Evolutionary conservation across 2,113 vertebrate genomes (phyloP), one percentile per base, ranked within the genome.

Genomic region (Tyrannus savana): DNA sequence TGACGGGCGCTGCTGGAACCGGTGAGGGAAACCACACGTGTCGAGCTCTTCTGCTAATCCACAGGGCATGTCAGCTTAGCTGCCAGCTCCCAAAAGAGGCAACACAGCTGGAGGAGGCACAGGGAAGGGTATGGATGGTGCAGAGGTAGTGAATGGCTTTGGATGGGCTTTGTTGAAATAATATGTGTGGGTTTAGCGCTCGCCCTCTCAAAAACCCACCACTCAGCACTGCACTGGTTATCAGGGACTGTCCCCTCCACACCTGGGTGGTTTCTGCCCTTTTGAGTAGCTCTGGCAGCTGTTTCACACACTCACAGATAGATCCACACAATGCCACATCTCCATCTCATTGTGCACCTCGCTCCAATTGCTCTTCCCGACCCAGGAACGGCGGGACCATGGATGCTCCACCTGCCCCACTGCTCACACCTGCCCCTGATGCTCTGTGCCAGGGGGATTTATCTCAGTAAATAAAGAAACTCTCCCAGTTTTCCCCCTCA

Each of bases 161-260:
- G 33, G 60, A 17, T 24, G 89, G 84, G 24, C 12, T 72, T 67
- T 67, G 44, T 9, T 23, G 55, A 17, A 71, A 28, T 0, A 3
- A 41, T 16, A 12, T 0, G 3, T 3, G 17, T 9, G 81, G 30
- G 33, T 84, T 91, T 15, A 37, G 59, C 0, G 10, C 12, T 56
- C n/a, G 25, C 28, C 10, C 37, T 27, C 49, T 47, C 27, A 33
- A 21, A 30, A 50, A 11, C 8, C 0, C 0, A 0, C 35, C 41
- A 2, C 47, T 49, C 7, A 11, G 79, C 41, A 2, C 25, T 2
- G 31, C 49, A 1, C 9, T 0, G 7, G 31, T 60, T 60, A n/a
- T 10, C 7, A 3, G 6, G 5, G 19, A 44, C 46, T 19, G 46
- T 46, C 19, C 44, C 73, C 46, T 78, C 50, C 90, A 78, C 3